phyloP scores from a whole-genome alignment of 1,140 invertebrate species.

The Ceratina calcarata region DNA sequence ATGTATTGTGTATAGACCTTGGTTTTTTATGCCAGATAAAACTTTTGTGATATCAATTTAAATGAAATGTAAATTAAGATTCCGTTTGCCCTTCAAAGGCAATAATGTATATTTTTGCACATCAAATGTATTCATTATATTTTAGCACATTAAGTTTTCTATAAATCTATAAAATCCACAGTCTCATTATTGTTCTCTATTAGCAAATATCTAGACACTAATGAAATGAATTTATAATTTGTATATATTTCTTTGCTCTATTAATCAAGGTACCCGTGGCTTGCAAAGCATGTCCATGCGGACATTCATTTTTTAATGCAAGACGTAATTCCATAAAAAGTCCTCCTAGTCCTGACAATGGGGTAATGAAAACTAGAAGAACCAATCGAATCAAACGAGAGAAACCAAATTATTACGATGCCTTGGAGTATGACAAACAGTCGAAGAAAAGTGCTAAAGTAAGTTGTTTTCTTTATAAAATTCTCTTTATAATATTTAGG shows the following conservation, averaged over 20 bases:
- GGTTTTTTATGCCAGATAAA: no score
- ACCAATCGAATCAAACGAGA: slow-evolving; percentile 88
- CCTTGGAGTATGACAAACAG: slow-evolving; percentile 88
- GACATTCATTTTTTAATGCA: slow-evolving; percentile 88
- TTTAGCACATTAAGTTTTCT: no score
- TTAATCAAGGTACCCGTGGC: slow-evolving; percentile 87
- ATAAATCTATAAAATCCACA: no score
- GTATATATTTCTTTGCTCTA: slow-evolving; percentile 16
- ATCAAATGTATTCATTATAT: no score
- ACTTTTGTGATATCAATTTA: no score
- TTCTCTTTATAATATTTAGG: not conserved
- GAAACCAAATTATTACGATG: slow-evolving; percentile 92
- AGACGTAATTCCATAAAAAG: slow-evolving; percentile 82
- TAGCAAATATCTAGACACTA: not conserved
- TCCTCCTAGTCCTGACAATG: slow-evolving; percentile 78
- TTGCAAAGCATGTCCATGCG: slow-evolving; percentile 89
- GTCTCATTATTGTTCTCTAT: not conserved
- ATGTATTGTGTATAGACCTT: no score
- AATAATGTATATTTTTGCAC: no score
- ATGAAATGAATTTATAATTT: slow-evolving; percentile 13
- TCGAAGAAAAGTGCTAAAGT: slow-evolving; percentile 81
- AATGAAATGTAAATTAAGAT: no score
- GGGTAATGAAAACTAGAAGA: slow-evolving; percentile 81
- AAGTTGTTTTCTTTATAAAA: slow-evolving; percentile 16
- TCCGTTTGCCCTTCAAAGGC: no score